Evolutionary conservation across 2,888 invertebrate genomes (phyloP), one percentile per base, ranked within the genome.

Genomic region (Sinelater perroti): DNA sequence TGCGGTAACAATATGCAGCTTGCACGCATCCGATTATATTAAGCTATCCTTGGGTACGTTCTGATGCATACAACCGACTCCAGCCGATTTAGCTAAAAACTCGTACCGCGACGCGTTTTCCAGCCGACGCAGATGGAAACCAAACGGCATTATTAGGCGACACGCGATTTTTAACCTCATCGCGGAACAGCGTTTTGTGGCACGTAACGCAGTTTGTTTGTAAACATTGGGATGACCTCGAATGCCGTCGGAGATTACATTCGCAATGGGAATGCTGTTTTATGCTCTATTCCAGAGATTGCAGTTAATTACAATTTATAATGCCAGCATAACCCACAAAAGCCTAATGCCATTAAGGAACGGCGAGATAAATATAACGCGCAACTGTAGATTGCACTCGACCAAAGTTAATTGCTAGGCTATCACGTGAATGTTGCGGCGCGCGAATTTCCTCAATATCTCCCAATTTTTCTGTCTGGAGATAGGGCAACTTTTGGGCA

Each of bases 1-100:
- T 64, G 60, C 62, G 53, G 57, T 61, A 61, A 62, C 63, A 63
- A 63, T 65, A 64, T 59, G 56, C 62, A 63, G 62, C 63, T 60
- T 58, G 52, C 45, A 52, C 45, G 51, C 46, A 57, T 46, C 46
- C 52, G 35, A 38, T 57, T 56, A 56, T 35, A 45, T 50, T 56
- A 51, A 13, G 47, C 33, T 46, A 33, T 49, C 49, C 31, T 46
- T 56, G 36, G 35, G 28, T 35, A 54, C 38, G 38, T 28, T 35
- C 36, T 54, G 35, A 54, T 36, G 47, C 47, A 47, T 54, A 28
- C 47, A 47, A 36, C 13, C 16, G 30, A 46, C 30, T 28, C 30
- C 46, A 42, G 31, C 40, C 35, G 18, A 44, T 35, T 53, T 52
- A 56, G 46, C 50, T 31, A 42, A 55, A 58, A 61, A 57, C 55